Percentiles rank a stretch among this genome's conserved stretches.
phyloP scores from a whole-genome alignment of 1,140 invertebrate species.

The Sycobia sp. region DNA sequence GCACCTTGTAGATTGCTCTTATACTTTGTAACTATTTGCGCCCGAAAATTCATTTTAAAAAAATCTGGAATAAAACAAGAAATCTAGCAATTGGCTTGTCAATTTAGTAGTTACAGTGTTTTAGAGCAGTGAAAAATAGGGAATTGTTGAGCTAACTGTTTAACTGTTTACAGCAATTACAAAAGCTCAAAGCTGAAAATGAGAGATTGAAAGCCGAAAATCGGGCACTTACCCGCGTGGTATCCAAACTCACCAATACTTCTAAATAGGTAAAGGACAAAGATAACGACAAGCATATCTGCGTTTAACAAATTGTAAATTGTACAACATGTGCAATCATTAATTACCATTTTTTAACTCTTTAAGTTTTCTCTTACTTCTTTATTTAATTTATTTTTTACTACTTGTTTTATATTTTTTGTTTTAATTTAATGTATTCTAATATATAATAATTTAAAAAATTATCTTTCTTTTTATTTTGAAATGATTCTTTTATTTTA shows the following conservation, averaged over 20 bases:
- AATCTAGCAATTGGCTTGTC: too few relatives aligned
- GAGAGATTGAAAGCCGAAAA: conserved; percentile 95
- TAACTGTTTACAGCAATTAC: conserved; percentile 89
- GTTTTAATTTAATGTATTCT: conserved; percentile 24
- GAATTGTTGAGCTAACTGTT: conserved; percentile 58
- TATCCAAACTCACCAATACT: conserved; percentile 93
- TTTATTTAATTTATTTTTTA: conserved; percentile 15
- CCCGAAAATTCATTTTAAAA: too few relatives aligned
- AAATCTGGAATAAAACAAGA: too few relatives aligned
- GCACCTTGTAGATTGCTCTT: too few relatives aligned
- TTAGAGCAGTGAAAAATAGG: conserved; percentile 32
- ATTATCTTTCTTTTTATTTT: conserved; percentile 34
- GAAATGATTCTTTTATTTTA: conserved; percentile 35
- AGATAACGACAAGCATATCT: conserved; percentile 53
- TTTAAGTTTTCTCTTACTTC: conserved; percentile 21
- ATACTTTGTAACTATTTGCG: too few relatives aligned
- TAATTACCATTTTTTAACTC: conserved; percentile 42
- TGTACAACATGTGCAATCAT: conserved; percentile 51
- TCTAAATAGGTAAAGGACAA: conserved; percentile 76
- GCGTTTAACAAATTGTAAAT: conserved; percentile 58
- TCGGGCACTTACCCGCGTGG: conserved; percentile 90
- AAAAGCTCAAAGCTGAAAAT: conserved; percentile 96
- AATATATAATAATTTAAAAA: conserved; percentile 33
- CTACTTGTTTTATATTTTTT: conserved; percentile 30
- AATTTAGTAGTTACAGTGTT: too few relatives aligned